These are phyloP conservation scores for Epicauta chinensis DNA, from an alignment of 1,140 invertebrate species.

Conservation along the genomic window DNA sequence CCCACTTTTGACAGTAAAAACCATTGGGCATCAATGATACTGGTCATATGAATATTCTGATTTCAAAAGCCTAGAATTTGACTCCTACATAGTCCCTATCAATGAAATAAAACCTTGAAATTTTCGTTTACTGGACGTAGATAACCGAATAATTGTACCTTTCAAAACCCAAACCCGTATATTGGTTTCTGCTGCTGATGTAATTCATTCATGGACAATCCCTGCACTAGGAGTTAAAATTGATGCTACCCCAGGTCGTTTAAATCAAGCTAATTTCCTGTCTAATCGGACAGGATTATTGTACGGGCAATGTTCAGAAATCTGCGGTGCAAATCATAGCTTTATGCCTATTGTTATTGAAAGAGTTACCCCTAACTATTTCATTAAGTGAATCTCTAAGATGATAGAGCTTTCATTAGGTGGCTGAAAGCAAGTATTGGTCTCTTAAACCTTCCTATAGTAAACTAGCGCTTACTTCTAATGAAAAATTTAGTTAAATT, in stretches of 20 bases:
- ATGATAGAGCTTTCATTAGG: constrained; percentile 50
- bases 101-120: constrained; percentile 37
- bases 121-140: constrained; percentile 58
- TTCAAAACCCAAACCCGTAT: constrained; percentile 51
- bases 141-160: constrained; percentile 54
- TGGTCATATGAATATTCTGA: constrained; percentile 62
- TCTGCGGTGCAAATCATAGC: constrained; percentile 69
- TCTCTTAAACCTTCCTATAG: constrained; percentile 49
- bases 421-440: constrained; percentile 56
- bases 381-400: constrained; percentile 51
- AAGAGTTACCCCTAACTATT: constrained; percentile 47
- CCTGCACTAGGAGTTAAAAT: constrained; percentile 57
- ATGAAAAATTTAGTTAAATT: constrained; percentile 49
- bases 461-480: constrained; percentile 49
- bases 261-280: constrained; percentile 57
- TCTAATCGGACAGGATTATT: constrained; percentile 53
- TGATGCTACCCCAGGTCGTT: constrained; percentile 58
- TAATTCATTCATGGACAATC: constrained; percentile 63
- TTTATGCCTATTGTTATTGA: constrained; percentile 70
- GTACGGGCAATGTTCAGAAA: constrained; percentile 72
- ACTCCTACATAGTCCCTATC: constrained; percentile 53
- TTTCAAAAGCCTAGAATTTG: constrained; percentile 55
- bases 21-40: constrained; percentile 61
- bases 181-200: constrained; percentile 55
- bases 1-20: constrained; percentile 51